Base-by-base conservation (phyloP, 2,888 invertebrate species). In the Archaeoteleia sp. region DNA sequence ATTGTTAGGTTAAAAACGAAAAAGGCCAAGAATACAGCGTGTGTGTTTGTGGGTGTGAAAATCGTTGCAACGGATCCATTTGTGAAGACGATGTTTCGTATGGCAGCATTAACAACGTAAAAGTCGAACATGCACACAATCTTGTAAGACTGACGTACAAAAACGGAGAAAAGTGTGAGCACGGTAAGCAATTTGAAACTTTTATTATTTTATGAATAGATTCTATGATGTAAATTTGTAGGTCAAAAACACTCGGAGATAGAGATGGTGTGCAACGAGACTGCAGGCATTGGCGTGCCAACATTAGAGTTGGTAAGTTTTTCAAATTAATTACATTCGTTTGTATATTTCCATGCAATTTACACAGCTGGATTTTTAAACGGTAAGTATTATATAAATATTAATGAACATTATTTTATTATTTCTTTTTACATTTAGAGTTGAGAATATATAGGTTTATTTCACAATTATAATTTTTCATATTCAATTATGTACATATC, bases 31-130 rank as follows among this genome's bases (percentile, higher is more conserved):
- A 70, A 2, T 82, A 80, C 46, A 73, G 60, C 13, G 68, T 83
- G 58, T 77, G 46, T 29, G 67, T 82, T 65, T 82, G 80, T 39
- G 72, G 70, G n/a, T 71, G 69, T 20, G 34, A 70, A 9, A 74
- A 70, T 5, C 46, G 53, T 29, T 82, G 82, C 32, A 72, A 75
- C 20, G 78, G 76, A 35, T 77, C 78, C n/a, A 71, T 83, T 9
- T 83, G 83, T 54, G 69, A 73, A 46, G 72, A 68, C 35, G 49
- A 48, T 8, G 72, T 67, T 10, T 63, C 72, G 12, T 82, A 80
- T 48, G 83, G 83, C 48, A 74, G 76, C 1, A 17, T 72, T 10
- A 65, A 66, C 1, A 71, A 65, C 17, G 80, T 82, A 6, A 63
- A 75, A 37, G 76, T 75, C 17, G 76, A 81, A 67, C 79, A 82